Conservation (phyloP, 2,113 vertebrate genomes). For the Tupaia chinensis region DNA sequence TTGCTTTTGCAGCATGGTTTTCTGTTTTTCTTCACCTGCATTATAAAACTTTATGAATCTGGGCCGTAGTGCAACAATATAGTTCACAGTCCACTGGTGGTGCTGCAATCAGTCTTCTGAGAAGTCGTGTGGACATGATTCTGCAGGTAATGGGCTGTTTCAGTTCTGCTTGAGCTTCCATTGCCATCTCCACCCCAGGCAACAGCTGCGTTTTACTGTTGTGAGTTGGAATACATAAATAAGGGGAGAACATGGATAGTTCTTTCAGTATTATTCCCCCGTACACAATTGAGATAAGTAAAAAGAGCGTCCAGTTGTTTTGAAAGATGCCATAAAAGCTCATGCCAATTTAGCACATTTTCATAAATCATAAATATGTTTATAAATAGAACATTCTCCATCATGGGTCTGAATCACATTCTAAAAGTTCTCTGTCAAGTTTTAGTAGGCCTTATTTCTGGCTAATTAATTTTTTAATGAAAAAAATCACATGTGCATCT, state of each 20-base stretch:
- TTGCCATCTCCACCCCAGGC: conserved; percentile 46
- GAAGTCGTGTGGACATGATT: conserved; percentile 63
- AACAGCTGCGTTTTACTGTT: conserved; percentile 69
- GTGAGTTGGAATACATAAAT: conserved; percentile 57
- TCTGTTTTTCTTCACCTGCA: conserved; percentile 73
- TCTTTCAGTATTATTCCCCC: not conserved
- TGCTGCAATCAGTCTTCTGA: conserved; percentile 68
- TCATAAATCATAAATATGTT: not conserved
- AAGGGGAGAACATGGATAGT: not conserved
- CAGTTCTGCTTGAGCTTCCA: conserved; percentile 75
- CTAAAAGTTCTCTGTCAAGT: conserved; percentile 6
- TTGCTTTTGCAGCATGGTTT: conserved; percentile 64
- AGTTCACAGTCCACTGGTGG: conserved; percentile 69
- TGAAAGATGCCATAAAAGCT: not conserved
- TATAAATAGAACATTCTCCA: not conserved
- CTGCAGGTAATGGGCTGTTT: conserved; percentile 81
- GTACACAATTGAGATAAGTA: not conserved
- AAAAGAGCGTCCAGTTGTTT: not conserved
- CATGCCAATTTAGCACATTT: not conserved
- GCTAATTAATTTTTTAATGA: conserved; percentile 34
- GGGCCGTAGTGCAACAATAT: conserved; percentile 67
- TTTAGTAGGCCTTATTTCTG: conserved; percentile 23
- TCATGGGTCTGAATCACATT: not conserved
- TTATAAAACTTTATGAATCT: conserved; percentile 83
- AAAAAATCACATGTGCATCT: not conserved